Base-by-base conservation (phyloP, 2,113 vertebrate species). In the Rousettus leschenaultii region DNA sequence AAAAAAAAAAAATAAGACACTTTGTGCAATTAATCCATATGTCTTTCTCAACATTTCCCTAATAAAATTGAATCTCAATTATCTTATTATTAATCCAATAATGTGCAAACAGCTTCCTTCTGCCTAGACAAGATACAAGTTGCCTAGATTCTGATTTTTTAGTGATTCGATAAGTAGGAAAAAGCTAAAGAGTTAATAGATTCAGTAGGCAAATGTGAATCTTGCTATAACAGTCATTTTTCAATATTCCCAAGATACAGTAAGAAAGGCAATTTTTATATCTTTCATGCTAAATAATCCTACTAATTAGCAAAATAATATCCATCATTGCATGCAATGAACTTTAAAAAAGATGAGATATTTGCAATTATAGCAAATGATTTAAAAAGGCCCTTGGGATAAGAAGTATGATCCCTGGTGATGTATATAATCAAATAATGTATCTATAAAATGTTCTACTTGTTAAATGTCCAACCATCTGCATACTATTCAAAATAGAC, bases 351-450 rank as follows among this genome's bases (percentile, higher is more conserved):
- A 91, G 19, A 95, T 74, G 63, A 98, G 87, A 93, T 91, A 95
- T 74, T 97, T 96, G 66, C 71, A 97, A 95, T 98, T 97, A 97
- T 28, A 96, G 43, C 51, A 96, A 97, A 97, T 97, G 89, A 97
- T 88, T 94, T 59, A 82, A 80, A 97, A 97, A 35, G 59, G 91
- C 90, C 88, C 89, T 97, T 61, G 26, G 70, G 63, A 96, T 77
- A 43, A 89, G 45, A 96, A 97, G 30, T 19, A 82, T 73, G 11
- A 85, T 91, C 35, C 83, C 85, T 83, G 51, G 45, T 97, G 66
- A 89, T 93, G 26, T 86, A 59, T 77, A 93, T 92, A 96, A 96
- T 95, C 68, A 57, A 96, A 79, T 59, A 61, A 61, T 51, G 26
- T 71, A 12, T 51, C 43, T 63, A 82, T 57, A 80, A 82, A 85